phyloP scores from a whole-genome alignment of 2,888 invertebrate species.

The Phaonia tiefii region DNA sequence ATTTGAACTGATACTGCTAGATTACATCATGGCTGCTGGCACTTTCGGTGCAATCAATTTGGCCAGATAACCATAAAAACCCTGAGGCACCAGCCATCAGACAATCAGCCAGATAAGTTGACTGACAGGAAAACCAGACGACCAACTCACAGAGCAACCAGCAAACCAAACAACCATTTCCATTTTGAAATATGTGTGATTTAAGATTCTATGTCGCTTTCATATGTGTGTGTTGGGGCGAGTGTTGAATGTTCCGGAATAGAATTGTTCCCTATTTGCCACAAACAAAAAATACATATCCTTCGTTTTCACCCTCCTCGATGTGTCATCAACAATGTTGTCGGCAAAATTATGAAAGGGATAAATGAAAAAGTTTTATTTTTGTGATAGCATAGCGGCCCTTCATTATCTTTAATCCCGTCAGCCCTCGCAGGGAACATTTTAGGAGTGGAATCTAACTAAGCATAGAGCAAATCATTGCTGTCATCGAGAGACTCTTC shows the following conservation, averaged over 20 bases:
- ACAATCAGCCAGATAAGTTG: background rate
- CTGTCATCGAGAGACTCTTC: background rate
- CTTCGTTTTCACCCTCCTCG: background rate
- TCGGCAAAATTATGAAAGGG: slow-evolving; percentile 33
- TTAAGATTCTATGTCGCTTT: background rate
- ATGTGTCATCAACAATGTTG: background rate
- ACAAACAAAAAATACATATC: no score
- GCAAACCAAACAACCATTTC: no score
- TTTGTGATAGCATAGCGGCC: no score
- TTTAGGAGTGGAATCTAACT: no score
- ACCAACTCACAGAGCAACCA: no score
- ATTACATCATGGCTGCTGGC: background rate
- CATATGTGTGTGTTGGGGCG: background rate
- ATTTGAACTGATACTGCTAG: background rate
- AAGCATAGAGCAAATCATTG: no score
- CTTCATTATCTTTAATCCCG: no score
- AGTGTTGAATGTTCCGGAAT: slow-evolving; percentile 10
- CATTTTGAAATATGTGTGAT: background rate
- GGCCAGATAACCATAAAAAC: slow-evolving; percentile 33
- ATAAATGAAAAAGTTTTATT: slow-evolving; percentile 11
- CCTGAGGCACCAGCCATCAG: slow-evolving; percentile 1
- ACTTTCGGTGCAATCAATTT: slow-evolving; percentile 45
- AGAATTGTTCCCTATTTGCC: background rate
- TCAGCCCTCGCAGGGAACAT: no score
- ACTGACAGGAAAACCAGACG: background rate